Evolutionary conservation across 2,888 invertebrate genomes (phyloP).

Genomic region (Piscicola geometra): DNA sequence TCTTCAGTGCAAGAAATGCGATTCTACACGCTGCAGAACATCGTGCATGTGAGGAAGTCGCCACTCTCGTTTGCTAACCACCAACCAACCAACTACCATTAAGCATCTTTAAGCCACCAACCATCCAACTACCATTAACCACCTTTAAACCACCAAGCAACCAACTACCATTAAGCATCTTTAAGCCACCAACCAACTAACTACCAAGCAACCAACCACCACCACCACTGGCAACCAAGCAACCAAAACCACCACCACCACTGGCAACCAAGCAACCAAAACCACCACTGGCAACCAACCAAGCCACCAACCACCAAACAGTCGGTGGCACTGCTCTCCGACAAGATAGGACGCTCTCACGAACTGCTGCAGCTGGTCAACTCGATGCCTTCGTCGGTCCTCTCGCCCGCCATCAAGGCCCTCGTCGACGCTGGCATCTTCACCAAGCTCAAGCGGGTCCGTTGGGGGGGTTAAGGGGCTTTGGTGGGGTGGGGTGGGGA

Average conservation of each 20-base stretch:
- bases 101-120: too few species aligned
- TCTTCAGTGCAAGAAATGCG: constrained; percentile 58
- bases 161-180: too few species aligned
- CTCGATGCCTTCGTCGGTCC: constrained; percentile 66
- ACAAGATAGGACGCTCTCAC: constrained; percentile 65
- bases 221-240: not conserved
- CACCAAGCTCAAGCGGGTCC: constrained; percentile 51
- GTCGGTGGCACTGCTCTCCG: constrained; percentile 63
- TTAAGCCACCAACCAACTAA: too few species aligned
- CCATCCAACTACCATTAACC: too few species aligned
- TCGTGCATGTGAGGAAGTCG: constrained; percentile 53
- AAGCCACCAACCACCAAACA: constrained; percentile 52
- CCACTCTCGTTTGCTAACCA: too few species aligned
- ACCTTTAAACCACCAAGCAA: too few species aligned
- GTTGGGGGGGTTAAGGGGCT: too few species aligned
- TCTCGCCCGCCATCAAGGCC: constrained; percentile 63
- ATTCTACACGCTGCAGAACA: constrained; percentile 60
- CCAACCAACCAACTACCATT: too few species aligned
- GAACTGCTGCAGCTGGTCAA: constrained; percentile 70
- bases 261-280: constrained; percentile 53
- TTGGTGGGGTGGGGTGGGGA: too few species aligned
- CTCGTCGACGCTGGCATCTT: constrained; percentile 64
- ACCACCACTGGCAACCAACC: constrained; percentile 48
- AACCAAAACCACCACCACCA: constrained; percentile 17
- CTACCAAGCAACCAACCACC: too few species aligned